Evolutionary conservation across 2,113 vertebrate genomes (phyloP).

Genomic region (Oxyruncus cristatus): DNA sequence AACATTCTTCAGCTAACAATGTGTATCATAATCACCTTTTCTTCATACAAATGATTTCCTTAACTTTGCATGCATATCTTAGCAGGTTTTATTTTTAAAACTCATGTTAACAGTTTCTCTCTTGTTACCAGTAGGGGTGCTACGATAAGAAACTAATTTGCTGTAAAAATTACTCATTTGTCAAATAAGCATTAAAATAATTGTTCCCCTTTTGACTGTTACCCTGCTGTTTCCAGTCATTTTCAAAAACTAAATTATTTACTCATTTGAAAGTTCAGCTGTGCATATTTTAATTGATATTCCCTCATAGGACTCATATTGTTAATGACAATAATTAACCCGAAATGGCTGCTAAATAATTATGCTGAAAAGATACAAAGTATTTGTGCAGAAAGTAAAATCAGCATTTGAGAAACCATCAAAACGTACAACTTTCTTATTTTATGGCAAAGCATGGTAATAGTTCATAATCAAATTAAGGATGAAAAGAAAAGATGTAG

Average conservation of each 20-base stretch:
- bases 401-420: constrained; percentile 79
- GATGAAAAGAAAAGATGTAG: constrained; percentile 72
- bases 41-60: constrained; percentile 78
- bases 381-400: constrained; percentile 82
- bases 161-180: constrained; percentile 91
- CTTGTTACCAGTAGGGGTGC: constrained; percentile 83
- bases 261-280: constrained; percentile 87
- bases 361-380: constrained; percentile 80
- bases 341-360: constrained; percentile 96
- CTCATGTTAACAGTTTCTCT: constrained; percentile 75
- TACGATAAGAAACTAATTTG: constrained; percentile 93
- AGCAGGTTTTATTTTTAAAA: constrained; percentile 83
- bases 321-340: constrained; percentile 99
- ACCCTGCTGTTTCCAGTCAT: constrained; percentile 93
- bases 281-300: constrained; percentile 91
- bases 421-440: constrained; percentile 74
- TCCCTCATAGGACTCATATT: constrained; percentile 90
- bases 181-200: constrained; percentile 98
- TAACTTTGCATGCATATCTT: constrained; percentile 82
- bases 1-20: constrained; percentile 82
- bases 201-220: constrained; percentile 98
- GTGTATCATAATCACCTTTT: constrained; percentile 82
- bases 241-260: constrained; percentile 95
- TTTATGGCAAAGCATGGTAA: constrained; percentile 75
- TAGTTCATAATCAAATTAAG: constrained; percentile 85